These are phyloP conservation scores for Loris lydekkerianus DNA, from an alignment of 2,797 vertebrate genomes.

Conservation along the genomic window DNA sequence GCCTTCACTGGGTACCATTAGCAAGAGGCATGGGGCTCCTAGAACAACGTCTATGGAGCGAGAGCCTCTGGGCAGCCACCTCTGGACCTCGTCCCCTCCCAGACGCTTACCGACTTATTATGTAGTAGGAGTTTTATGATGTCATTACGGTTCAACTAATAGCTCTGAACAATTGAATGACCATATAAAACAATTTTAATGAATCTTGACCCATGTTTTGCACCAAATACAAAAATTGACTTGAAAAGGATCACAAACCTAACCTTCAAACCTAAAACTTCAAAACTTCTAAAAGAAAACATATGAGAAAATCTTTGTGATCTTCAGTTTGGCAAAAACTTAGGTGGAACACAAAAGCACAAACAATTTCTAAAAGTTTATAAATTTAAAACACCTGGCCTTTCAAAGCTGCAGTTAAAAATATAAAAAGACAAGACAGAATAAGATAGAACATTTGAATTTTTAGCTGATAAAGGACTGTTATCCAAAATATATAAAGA, in stretches of 20 bases:
- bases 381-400: background rate
- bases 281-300: background rate
- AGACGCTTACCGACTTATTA: slow-evolving; percentile 23
- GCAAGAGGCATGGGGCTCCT: rapidly evolving
- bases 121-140: background rate
- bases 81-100: background rate
- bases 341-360: background rate
- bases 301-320: background rate
- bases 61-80: background rate
- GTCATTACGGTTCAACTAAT: background rate
- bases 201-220: background rate
- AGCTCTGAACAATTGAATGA: background rate
- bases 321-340: background rate
- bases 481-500: background rate
- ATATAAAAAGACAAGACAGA: background rate
- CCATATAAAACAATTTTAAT: background rate
- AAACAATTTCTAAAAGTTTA: background rate
- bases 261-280: background rate
- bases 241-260: background rate
- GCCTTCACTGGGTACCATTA: background rate
- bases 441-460: background rate
- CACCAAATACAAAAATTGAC: background rate
- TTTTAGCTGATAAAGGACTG: background rate
- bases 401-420: slow-evolving; percentile 38
- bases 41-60: background rate